Evolutionary conservation across 2,888 invertebrate genomes (phyloP).

Genomic region (Conops quadrifasciatus): DNA sequence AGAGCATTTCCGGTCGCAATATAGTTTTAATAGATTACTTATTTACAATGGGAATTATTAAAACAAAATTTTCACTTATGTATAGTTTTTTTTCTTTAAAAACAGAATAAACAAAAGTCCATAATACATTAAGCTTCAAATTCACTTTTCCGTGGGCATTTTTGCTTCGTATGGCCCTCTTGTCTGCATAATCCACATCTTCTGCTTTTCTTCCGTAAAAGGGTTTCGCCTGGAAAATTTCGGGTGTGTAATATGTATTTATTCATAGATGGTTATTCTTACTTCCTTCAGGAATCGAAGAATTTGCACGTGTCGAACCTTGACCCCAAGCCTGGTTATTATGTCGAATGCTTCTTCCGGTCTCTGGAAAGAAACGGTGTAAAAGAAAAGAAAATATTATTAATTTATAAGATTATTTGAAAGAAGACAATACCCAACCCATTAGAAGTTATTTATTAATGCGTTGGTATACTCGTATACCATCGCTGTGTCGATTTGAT

Average conservation of each 20-base stretch:
- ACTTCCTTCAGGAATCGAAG: background rate
- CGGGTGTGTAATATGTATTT: background rate
- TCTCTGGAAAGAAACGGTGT: background rate
- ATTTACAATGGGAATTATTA: slow-evolving; percentile 29
- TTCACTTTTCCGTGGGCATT: slow-evolving; percentile 67
- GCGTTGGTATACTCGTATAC: no score
- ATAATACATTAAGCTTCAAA: slow-evolving; percentile 48
- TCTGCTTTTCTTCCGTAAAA: slow-evolving; percentile 58
- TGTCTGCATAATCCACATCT: slow-evolving; percentile 79
- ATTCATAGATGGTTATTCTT: background rate
- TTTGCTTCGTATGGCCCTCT: slow-evolving; percentile 73
- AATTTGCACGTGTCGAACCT: background rate
- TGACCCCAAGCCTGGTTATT: background rate
- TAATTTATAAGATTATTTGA: no score
- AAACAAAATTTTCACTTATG: slow-evolving; percentile 3
- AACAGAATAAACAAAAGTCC: slow-evolving; percentile 5
- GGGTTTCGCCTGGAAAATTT: background rate
- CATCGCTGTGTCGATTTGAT: no score
- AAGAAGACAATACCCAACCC: no score
- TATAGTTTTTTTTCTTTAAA: no score
- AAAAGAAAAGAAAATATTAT: background rate
- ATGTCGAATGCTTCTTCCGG: background rate
- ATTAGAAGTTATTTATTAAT: no score
- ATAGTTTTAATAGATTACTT: no score
- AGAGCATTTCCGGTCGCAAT: no score